Percentiles rank a stretch among this genome's conserved stretches.
These are phyloP conservation scores for Athene noctua DNA, from an alignment of 2,113 vertebrate species.

Conservation along the genomic window DNA sequence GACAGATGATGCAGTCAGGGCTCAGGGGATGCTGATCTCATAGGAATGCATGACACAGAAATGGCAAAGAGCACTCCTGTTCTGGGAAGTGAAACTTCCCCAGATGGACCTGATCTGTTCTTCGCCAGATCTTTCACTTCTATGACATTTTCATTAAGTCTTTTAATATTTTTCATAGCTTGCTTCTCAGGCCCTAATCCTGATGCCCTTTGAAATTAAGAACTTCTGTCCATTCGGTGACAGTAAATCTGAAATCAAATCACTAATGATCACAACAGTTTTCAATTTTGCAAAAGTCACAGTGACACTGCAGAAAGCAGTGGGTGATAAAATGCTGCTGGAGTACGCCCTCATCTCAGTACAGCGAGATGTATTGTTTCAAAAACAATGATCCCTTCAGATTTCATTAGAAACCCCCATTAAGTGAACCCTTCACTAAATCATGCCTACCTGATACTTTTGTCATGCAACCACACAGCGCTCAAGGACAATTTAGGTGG, in stretches of 20 bases:
- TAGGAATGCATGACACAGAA: not conserved
- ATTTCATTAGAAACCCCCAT: not conserved
- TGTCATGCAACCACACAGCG: not conserved
- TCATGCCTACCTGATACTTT: not conserved
- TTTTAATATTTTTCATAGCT: not conserved
- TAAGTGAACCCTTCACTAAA: not conserved
- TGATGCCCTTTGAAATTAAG: not conserved
- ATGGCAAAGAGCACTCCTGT: not conserved
- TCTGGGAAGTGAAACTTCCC: not conserved
- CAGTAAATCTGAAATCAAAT: not conserved
- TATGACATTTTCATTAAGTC: not conserved
- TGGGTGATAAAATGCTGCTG: not conserved
- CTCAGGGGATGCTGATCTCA: slow-evolving; percentile 17
- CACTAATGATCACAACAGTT: not conserved
- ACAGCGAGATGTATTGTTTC: not conserved
- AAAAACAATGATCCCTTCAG: not conserved
- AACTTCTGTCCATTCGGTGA: not conserved
- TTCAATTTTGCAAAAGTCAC: not conserved
- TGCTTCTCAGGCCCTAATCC: not conserved
- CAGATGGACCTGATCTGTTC: not conserved
- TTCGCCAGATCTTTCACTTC: not conserved
- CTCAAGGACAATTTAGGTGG: not conserved
- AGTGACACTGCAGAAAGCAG: not conserved
- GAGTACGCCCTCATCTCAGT: not conserved
- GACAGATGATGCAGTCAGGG: not conserved